A percentile compares a stretch with the other conserved stretches of the same genome.
Conservation (phyloP, 2,888 invertebrate genomes). For the Oscheius sp. region DNA sequence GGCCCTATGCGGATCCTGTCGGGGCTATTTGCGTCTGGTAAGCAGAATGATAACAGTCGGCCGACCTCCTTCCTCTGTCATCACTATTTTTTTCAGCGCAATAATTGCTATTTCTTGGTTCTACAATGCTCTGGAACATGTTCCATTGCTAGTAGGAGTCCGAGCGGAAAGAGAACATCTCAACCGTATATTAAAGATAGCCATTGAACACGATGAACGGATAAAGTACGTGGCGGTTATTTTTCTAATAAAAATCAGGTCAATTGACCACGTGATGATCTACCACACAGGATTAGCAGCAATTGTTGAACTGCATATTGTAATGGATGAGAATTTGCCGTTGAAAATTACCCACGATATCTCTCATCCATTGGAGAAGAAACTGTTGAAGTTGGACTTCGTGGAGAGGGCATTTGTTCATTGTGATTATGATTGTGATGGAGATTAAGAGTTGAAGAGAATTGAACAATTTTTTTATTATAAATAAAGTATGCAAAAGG, state of each 20-base stretch:
- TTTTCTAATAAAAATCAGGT: background rate
- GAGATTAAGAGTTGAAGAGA: no score
- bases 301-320: constrained; percentile 69
- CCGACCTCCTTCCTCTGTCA: background rate
- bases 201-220: constrained; percentile 65
- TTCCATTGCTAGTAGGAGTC: constrained; percentile 65
- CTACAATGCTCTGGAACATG: constrained; percentile 61
- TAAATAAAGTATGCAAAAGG: no score
- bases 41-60: background rate
- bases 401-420: constrained; percentile 64
- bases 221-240: no score
- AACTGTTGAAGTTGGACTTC: constrained; percentile 70
- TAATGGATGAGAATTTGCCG: constrained; percentile 72
- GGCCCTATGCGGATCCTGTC: constrained; percentile 73
- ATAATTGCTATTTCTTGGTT: constrained; percentile 68
- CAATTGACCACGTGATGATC: constrained; percentile 73
- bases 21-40: constrained; percentile 73
- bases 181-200: constrained; percentile 64
- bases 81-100: constrained; percentile 50
- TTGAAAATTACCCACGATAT: constrained; percentile 72
- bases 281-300: constrained; percentile 74
- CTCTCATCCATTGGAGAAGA: constrained; percentile 70
- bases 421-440: constrained; percentile 64
- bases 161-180: constrained; percentile 61
- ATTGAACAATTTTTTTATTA: background rate